Percentiles rank a stretch among this genome's conserved stretches.
phyloP scores from a whole-genome alignment of 2,113 vertebrate genomes.

The Tapirus terrestris region DNA sequence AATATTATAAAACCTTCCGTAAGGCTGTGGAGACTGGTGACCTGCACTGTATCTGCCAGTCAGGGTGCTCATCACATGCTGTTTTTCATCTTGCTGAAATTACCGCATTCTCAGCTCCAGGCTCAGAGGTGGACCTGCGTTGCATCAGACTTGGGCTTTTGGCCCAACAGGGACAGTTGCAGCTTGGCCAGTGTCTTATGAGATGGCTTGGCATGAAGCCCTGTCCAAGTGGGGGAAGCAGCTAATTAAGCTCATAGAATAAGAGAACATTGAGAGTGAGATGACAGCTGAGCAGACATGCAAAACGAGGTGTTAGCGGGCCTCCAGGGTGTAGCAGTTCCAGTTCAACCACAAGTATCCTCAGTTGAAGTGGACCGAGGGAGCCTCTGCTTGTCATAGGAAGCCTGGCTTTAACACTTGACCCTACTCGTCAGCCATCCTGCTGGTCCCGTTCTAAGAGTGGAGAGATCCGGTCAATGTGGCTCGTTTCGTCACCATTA shows the following conservation, averaged over 20 bases:
- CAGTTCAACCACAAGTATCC: neutral
- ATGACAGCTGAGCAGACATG: neutral
- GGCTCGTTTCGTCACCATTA: neutral
- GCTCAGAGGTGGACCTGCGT: neutral
- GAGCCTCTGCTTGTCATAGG: neutral
- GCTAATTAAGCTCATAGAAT: neutral
- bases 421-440: neutral
- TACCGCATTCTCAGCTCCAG: neutral
- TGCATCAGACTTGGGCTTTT: neutral
- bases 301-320: neutral
- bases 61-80: fast-evolving
- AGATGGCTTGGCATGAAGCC: neutral
- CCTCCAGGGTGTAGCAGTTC: fast-evolving
- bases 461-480: neutral
- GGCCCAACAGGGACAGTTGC: neutral
- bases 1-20: neutral
- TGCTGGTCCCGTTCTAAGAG: neutral
- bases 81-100: neutral
- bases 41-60: too few species aligned
- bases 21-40: neutral
- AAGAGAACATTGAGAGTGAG: neutral
- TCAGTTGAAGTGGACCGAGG: neutral
- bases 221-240: neutral
- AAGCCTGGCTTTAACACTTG: neutral
- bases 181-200: neutral